A percentile compares a stretch with the other conserved stretches of the same genome.
Conservation (phyloP, 2,797 vertebrate species). For the Hydrophis major region DNA sequence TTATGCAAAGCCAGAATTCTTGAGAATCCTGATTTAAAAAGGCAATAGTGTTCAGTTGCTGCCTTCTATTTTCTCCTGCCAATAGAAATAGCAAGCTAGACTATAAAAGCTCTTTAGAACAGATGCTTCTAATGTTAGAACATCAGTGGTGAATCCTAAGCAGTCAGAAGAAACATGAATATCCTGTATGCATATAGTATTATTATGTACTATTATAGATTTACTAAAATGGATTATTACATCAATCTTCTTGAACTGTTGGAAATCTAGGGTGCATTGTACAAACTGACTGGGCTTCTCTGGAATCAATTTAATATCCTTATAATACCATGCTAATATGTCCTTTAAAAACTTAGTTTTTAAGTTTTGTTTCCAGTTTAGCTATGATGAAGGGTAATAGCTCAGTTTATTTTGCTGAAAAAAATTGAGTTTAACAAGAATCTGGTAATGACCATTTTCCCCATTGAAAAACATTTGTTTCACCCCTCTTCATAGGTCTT, state of each 20-base stretch:
- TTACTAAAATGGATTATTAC: not conserved
- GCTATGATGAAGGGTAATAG: not conserved
- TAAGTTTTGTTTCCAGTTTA: not conserved
- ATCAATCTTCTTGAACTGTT: not conserved
- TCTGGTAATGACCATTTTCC: not conserved
- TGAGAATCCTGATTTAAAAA: not conserved
- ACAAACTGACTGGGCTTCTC: not conserved
- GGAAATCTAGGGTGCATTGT: not conserved
- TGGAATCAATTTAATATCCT: not conserved
- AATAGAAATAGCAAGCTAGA: not conserved
- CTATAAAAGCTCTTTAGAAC: not conserved
- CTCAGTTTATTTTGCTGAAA: not conserved
- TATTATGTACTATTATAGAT: not conserved
- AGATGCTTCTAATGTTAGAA: not conserved
- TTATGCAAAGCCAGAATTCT: not conserved
- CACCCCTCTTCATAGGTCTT: not conserved
- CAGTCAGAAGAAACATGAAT: not conserved
- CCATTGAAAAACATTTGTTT: not conserved
- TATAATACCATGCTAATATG: not conserved
- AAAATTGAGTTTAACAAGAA: not conserved
- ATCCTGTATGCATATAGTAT: not conserved
- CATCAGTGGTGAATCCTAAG: not conserved
- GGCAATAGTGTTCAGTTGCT: not conserved
- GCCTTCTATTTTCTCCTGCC: not conserved
- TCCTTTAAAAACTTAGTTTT: not conserved